These are phyloP conservation scores for Piprites chloris DNA, from an alignment of 2,113 vertebrate genomes.

Conservation along the genomic window DNA sequence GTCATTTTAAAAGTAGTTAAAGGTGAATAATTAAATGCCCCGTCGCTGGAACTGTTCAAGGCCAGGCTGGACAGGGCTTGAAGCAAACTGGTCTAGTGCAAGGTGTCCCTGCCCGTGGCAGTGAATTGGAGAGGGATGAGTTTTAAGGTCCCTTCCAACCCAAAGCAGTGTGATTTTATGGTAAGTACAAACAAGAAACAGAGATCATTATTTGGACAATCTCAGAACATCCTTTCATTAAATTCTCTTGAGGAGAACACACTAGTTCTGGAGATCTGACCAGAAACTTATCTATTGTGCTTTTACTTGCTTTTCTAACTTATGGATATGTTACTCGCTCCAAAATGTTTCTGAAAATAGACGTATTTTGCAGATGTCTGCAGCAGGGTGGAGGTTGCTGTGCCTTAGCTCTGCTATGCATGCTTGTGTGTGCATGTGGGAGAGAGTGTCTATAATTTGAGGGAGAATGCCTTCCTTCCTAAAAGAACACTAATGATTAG, in stretches of 20 bases:
- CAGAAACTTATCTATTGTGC: background rate
- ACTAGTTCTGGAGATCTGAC: background rate
- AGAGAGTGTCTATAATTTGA: background rate
- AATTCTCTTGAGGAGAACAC: background rate
- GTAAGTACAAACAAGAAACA: background rate
- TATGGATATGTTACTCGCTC: background rate
- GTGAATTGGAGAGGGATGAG: background rate
- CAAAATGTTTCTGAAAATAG: background rate
- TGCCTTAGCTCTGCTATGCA: background rate
- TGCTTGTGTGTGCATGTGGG: background rate
- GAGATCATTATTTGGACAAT: background rate
- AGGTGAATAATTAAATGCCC: background rate
- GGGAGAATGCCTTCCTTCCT: background rate
- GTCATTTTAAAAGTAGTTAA: background rate
- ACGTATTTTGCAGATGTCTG: background rate
- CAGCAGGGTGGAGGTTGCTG: background rate
- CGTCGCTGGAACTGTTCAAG: background rate
- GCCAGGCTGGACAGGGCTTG: background rate
- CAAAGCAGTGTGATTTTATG: accelerated
- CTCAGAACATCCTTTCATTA: background rate
- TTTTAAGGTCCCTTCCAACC: background rate
- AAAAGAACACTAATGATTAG: background rate
- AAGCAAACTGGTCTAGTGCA: background rate
- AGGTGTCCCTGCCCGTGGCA: background rate
- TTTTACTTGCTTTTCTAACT: background rate